A percentile compares a stretch with the other conserved stretches of the same genome.
These are phyloP conservation scores for Crocidura indochinensis DNA, from an alignment of 2,797 vertebrate genomes.

Conservation along the genomic window DNA sequence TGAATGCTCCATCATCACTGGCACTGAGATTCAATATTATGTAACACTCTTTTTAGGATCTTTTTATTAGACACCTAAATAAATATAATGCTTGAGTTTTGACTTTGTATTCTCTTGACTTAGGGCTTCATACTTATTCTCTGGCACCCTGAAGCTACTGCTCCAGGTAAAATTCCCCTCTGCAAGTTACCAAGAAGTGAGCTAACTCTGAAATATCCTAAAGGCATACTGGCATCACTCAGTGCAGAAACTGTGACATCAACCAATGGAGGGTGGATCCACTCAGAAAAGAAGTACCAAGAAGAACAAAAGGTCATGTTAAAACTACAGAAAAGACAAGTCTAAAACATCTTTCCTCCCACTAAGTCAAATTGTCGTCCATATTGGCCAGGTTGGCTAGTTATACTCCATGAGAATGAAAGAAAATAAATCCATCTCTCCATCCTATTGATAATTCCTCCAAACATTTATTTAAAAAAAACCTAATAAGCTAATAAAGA, in stretches of 20 bases:
- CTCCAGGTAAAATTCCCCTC: constrained; percentile 11
- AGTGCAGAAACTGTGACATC: too few relatives aligned
- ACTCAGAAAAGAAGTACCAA: too few relatives aligned
- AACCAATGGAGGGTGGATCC: too few relatives aligned
- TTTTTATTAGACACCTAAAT: not conserved
- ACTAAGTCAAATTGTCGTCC: not conserved
- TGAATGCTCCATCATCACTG: not conserved
- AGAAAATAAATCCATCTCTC: not conserved
- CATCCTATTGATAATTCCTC: not conserved
- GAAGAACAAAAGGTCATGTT: too few relatives aligned
- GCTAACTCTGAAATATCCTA: too few relatives aligned
- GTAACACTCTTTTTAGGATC: not conserved
- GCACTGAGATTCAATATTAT: not conserved
- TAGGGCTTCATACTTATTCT: not conserved
- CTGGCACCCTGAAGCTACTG: constrained; percentile 41
- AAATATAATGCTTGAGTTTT: not conserved
- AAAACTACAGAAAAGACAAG: too few relatives aligned
- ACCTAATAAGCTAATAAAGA: not conserved
- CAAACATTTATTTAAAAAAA: not conserved
- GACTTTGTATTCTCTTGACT: not conserved
- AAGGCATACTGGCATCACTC: too few relatives aligned
- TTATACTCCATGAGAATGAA: not conserved
- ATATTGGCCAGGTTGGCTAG: not conserved
- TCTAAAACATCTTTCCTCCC: not conserved
- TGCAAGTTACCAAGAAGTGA: too few relatives aligned